Evolutionary conservation across 2,113 vertebrate species (phyloP).

Genomic region (Coryphaenoides rupestris): DNA sequence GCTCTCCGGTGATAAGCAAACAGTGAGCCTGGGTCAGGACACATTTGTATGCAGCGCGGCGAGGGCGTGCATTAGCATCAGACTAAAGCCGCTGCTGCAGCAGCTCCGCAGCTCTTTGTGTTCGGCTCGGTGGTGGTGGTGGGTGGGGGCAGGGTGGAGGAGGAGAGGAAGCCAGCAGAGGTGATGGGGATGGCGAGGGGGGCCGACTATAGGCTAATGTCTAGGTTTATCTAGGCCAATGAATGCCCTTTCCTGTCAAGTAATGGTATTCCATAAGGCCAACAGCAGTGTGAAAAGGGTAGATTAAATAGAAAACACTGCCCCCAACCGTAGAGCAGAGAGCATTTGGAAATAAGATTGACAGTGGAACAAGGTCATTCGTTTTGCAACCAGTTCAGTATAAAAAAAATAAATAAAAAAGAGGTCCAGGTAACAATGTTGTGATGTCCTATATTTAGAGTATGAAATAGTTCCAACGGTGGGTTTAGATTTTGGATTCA

Average conservation of each 20-base stretch:
- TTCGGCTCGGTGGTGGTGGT: slow-evolving; percentile 60
- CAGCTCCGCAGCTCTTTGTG: slow-evolving; percentile 67
- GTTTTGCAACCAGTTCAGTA: neutral
- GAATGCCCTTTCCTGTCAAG: slow-evolving; percentile 28
- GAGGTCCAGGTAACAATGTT: neutral
- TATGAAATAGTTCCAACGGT: neutral
- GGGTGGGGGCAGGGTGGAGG: too few species aligned
- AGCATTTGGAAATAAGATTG: neutral
- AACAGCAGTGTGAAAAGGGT: neutral
- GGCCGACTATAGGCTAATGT: slow-evolving; percentile 35
- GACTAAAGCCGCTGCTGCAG: slow-evolving; percentile 68
- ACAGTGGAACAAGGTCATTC: neutral
- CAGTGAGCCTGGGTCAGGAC: slow-evolving; percentile 58
- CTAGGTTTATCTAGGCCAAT: slow-evolving; percentile 41
- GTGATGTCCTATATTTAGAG: too few species aligned
- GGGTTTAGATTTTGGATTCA: slow-evolving; percentile 5
- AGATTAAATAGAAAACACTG: slow-evolving; percentile 18
- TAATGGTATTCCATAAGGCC: slow-evolving; percentile 20
- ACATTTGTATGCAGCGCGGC: slow-evolving; percentile 76
- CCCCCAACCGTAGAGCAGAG: slow-evolving; percentile 18
- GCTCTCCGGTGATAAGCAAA: slow-evolving; percentile 61
- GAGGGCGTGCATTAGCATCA: slow-evolving; percentile 75
- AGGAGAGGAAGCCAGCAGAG: slow-evolving; percentile 45
- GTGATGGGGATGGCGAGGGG: slow-evolving; percentile 35
- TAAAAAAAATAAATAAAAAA: neutral